Conservation (phyloP, 2,888 invertebrate genomes). For the Dione vanillae region DNA sequence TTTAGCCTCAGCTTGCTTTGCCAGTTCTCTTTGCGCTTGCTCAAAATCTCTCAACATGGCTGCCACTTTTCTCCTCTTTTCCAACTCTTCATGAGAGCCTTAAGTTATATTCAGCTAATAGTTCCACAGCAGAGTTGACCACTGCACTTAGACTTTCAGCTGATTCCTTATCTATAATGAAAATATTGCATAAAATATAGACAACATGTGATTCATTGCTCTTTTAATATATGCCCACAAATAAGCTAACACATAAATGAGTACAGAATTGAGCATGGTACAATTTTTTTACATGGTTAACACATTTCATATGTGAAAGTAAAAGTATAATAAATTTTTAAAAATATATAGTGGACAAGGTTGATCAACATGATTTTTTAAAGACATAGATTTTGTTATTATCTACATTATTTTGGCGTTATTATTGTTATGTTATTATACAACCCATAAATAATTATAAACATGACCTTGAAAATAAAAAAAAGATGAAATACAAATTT, state of each 20-base stretch:
- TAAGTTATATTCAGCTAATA: slow-evolving; percentile 95
- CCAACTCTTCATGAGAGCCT: slow-evolving; percentile 94
- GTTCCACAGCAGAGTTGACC: slow-evolving; percentile 94
- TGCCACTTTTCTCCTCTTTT: slow-evolving; percentile 93
- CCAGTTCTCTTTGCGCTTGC: slow-evolving; percentile 92
- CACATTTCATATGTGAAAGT: too few relatives aligned
- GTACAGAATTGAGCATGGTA: too few relatives aligned
- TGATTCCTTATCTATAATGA: slow-evolving; percentile 88
- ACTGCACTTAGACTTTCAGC: slow-evolving; percentile 91
- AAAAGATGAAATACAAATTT: background rate
- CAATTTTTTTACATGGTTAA: too few relatives aligned
- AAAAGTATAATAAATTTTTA: too few relatives aligned
- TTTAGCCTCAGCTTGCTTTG: slow-evolving; percentile 93
- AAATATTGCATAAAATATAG: slow-evolving; percentile 39
- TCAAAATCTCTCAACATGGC: slow-evolving; percentile 95
- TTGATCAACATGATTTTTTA: background rate
- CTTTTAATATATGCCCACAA: too few relatives aligned
- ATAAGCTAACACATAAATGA: too few relatives aligned
- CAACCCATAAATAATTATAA: slow-evolving; percentile 24
- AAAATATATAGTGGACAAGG: too few relatives aligned
- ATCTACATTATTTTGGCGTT: background rate
- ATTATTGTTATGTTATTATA: too few relatives aligned
- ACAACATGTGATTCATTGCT: slow-evolving; percentile 31
- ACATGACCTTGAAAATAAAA: background rate
- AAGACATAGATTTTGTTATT: background rate